These are phyloP conservation scores for Phorcus lineatus DNA, from an alignment of 2,888 invertebrate genomes.

Conservation along the genomic window DNA sequence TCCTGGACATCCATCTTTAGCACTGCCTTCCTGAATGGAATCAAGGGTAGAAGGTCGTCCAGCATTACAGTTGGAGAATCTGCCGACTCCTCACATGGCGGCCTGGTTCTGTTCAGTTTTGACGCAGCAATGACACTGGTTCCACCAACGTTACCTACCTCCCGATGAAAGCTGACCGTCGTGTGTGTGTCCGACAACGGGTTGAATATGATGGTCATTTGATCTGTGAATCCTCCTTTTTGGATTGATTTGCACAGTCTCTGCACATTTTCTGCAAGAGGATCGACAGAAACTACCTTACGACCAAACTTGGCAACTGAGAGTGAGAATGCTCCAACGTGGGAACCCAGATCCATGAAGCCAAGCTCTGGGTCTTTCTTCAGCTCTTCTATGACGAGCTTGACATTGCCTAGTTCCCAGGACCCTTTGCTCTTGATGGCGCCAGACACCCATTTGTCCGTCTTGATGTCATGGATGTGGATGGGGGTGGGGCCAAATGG, in stretches of 20 bases:
- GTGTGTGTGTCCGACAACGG: neutral
- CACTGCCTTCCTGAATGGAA: slow-evolving; percentile 14
- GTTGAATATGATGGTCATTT: slow-evolving; percentile 24
- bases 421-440: neutral
- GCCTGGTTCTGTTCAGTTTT: neutral
- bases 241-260: slow-evolving; percentile 29
- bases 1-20: slow-evolving; percentile 20
- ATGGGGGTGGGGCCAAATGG: neutral
- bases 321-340: slow-evolving; percentile 29
- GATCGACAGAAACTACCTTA: slow-evolving; percentile 31
- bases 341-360: slow-evolving; percentile 19
- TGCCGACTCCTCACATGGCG: neutral
- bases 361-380: slow-evolving; percentile 19
- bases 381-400: neutral
- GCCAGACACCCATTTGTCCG: neutral
- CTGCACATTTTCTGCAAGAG: slow-evolving; percentile 27
- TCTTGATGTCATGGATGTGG: neutral
- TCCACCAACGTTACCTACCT: neutral
- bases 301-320: slow-evolving; percentile 31
- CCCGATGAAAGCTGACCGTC: neutral
- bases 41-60: slow-evolving; percentile 10
- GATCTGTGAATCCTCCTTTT: slow-evolving; percentile 25
- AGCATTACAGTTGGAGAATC: neutral
- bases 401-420: neutral
- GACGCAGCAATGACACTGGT: neutral